Percentiles rank a stretch among this genome's conserved stretches.
Conservation (phyloP, 2,797 vertebrate species). For the Podargus strigoides region DNA sequence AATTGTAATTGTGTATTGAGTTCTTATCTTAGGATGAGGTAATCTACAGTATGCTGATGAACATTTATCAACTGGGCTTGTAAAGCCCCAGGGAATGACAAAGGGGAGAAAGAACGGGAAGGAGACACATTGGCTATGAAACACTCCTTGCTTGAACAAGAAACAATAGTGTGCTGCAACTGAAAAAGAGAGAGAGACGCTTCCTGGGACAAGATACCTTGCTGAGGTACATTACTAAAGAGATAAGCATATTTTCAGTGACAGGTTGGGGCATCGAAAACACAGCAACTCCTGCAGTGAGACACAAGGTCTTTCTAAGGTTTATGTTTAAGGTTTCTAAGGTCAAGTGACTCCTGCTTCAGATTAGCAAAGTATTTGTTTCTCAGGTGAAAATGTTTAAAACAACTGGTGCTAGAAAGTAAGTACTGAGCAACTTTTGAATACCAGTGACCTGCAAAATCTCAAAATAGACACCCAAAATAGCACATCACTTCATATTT, state of each 20-base stretch:
- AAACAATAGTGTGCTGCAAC: conserved; percentile 48
- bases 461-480: neutral
- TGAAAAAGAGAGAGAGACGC: neutral
- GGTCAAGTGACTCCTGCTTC: neutral
- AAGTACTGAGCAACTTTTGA: neutral
- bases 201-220: conserved; percentile 47
- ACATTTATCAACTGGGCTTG: conserved; percentile 35
- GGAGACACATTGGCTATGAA: conserved; percentile 51
- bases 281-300: neutral
- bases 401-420: neutral
- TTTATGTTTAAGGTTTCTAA: neutral
- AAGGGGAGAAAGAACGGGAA: conserved; percentile 49
- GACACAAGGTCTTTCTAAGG: neutral
- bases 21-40: conserved; percentile 62
- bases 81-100: conserved; percentile 61
- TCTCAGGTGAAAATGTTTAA: neutral
- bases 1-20: conserved; percentile 59
- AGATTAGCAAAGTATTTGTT: neutral
- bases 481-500: neutral
- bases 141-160: conserved; percentile 57
- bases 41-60: conserved; percentile 50
- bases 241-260: neutral
- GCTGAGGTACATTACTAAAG: neutral
- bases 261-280: neutral
- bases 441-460: neutral